Conservation (phyloP, 2,113 vertebrate genomes). For the Prionailurus viverrinus region DNA sequence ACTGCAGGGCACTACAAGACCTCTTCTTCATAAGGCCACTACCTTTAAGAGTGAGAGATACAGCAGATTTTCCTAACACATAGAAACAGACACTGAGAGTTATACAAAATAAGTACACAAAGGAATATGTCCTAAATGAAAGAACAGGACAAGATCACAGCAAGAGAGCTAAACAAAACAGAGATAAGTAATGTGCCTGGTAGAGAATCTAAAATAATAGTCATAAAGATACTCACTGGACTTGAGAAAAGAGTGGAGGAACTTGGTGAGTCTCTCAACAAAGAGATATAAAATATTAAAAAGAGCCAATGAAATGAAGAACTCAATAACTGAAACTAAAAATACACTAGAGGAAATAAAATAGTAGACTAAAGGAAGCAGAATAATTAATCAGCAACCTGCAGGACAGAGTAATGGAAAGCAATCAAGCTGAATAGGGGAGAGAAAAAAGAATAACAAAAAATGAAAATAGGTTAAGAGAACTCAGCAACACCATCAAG, state of each 20-base stretch:
- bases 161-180: not conserved
- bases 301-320: not conserved
- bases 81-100: not conserved
- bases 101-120: not conserved
- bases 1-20: not conserved
- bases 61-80: not conserved
- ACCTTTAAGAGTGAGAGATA: not conserved
- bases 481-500: not conserved
- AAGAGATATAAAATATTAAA: not conserved
- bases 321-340: not conserved
- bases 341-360: not conserved
- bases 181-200: not conserved
- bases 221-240: not conserved
- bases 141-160: not conserved
- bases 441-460: not conserved
- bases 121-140: not conserved
- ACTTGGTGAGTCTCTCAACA: not conserved
- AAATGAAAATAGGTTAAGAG: not conserved
- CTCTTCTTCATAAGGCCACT: not conserved
- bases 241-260: not conserved
- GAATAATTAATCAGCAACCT: not conserved
- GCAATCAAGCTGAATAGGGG: not conserved
- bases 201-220: not conserved
- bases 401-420: not conserved
- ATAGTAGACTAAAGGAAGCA: not conserved